Evolutionary conservation across 1,140 invertebrate species (phyloP).

Genomic region (Bombus difficillimus): DNA sequence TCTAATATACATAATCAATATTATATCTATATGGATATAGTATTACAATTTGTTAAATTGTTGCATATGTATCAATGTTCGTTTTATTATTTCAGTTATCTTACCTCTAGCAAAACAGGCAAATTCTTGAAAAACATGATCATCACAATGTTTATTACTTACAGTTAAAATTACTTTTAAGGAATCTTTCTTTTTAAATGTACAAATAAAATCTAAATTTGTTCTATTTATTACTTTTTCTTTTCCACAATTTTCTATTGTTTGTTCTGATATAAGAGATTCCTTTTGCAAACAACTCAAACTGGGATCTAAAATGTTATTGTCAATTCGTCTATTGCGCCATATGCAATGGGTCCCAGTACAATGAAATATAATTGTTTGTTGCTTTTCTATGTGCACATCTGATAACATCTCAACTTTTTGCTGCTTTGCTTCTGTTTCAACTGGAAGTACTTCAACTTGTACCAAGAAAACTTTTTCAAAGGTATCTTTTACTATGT

Average conservation of each 20-base stretch:
- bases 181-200: constrained; percentile 57
- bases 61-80: constrained; percentile 70
- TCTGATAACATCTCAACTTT: constrained; percentile 72
- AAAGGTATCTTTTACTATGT: constrained; percentile 70
- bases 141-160: constrained; percentile 41
- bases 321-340: constrained; percentile 62
- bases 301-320: constrained; percentile 44
- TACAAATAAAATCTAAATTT: constrained; percentile 67
- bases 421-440: constrained; percentile 70
- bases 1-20: neutral
- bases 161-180: constrained; percentile 55
- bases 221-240: constrained; percentile 10
- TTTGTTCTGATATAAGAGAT: constrained; percentile 61
- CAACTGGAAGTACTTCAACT: constrained; percentile 49
- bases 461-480: constrained; percentile 72
- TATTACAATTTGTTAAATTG: constrained; percentile 66
- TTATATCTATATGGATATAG: neutral
- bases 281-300: constrained; percentile 70
- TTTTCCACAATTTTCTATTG: constrained; percentile 34
- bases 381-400: constrained; percentile 70
- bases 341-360: constrained; percentile 68
- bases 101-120: constrained; percentile 50
- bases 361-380: constrained; percentile 65
- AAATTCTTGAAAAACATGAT: constrained; percentile 57
- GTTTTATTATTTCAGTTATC: constrained; percentile 60